Percentiles rank a stretch among this genome's conserved stretches.
Evolutionary conservation across 2,113 vertebrate species (phyloP).

Genomic region (Odontesthes bonariensis): DNA sequence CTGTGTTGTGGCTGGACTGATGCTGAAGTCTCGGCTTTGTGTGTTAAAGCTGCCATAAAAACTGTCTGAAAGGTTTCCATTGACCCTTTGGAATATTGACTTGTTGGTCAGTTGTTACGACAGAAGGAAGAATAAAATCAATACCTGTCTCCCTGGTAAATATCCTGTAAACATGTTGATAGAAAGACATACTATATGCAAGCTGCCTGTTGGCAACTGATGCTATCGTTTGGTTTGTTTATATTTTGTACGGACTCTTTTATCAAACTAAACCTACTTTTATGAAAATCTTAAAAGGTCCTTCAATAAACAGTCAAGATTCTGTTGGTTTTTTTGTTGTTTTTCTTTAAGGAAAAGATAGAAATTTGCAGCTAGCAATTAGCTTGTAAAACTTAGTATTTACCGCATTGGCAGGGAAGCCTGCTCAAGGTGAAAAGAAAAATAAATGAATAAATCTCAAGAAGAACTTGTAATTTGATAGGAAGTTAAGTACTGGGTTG

Average conservation of each 20-base stretch:
- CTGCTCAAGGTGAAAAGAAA: background rate
- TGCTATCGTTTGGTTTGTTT: background rate
- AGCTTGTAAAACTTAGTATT: no score
- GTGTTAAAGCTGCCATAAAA: constrained; percentile 52
- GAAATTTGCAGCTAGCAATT: background rate
- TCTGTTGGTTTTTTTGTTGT: background rate
- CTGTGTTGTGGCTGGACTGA: background rate
- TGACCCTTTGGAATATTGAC: constrained; percentile 50
- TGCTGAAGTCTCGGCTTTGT: background rate
- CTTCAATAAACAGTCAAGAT: background rate
- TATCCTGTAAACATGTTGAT: constrained; percentile 25
- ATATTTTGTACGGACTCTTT: background rate
- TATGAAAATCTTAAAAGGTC: background rate
- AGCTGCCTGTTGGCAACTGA: constrained; percentile 1
- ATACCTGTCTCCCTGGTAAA: constrained; percentile 31
- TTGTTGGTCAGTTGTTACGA: constrained; percentile 61
- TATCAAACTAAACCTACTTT: background rate
- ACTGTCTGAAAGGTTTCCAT: constrained; percentile 37
- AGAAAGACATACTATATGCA: background rate
- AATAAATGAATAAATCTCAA: background rate
- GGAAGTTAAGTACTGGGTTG: background rate
- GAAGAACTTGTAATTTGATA: background rate
- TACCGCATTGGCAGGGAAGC: background rate
- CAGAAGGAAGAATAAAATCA: constrained; percentile 44
- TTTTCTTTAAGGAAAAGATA: background rate